Evolutionary conservation across 1,140 invertebrate genomes (phyloP).

Genomic region (Drosophila kanapiae): DNA sequence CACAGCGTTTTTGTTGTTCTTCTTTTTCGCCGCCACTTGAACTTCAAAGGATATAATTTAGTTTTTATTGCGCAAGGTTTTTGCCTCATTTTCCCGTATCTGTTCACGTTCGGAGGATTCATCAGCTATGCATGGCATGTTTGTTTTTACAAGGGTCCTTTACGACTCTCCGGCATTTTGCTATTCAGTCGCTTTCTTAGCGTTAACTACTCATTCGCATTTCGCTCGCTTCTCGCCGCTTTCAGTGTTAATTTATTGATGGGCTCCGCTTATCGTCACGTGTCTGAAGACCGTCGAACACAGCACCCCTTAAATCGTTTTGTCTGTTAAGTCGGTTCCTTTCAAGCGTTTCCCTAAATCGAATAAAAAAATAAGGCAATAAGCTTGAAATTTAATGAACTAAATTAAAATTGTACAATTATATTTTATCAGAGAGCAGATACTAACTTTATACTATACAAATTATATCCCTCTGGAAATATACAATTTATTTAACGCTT

Average conservation of each 20-base stretch:
- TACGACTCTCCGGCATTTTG: slow-evolving; percentile 40
- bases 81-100: slow-evolving; percentile 27
- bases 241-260: slow-evolving; percentile 69
- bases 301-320: background rate
- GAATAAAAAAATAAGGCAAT: background rate
- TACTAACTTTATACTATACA: no score
- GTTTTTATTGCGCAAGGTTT: slow-evolving; percentile 74
- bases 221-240: slow-evolving; percentile 19
- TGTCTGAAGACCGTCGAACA: slow-evolving; percentile 20
- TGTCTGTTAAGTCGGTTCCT: slow-evolving; percentile 16
- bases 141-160: slow-evolving; percentile 65
- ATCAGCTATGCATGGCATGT: slow-evolving; percentile 77
- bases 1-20: slow-evolving; percentile 35
- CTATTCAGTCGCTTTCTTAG: slow-evolving; percentile 25
- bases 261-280: slow-evolving; percentile 58
- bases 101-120: slow-evolving; percentile 50
- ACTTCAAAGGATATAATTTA: slow-evolving; percentile 81
- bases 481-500: no score
- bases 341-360: slow-evolving; percentile 26
- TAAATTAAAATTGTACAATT: background rate
- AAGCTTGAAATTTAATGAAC: no score
- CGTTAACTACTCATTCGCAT: slow-evolving; percentile 34
- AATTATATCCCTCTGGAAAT: no score
- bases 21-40: slow-evolving; percentile 65
- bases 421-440: background rate